phyloP scores from a whole-genome alignment of 2,797 vertebrate genomes.

The Melanotaenia maccullochi region DNA sequence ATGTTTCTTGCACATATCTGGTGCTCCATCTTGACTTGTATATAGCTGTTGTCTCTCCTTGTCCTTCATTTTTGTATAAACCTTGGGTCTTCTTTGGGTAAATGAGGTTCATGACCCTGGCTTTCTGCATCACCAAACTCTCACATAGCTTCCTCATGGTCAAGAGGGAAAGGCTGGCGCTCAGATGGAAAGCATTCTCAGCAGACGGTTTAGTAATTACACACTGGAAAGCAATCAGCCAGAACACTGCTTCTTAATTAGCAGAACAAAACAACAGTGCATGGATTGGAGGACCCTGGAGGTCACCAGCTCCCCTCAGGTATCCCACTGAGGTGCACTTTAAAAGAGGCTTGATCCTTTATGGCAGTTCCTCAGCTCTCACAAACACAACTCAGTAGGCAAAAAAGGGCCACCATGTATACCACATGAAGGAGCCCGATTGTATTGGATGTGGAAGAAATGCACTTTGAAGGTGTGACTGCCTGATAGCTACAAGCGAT shows the following conservation, averaged over 20 bases:
- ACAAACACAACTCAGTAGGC: slow-evolving; percentile 60
- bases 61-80: slow-evolving; percentile 68
- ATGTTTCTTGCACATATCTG: slow-evolving; percentile 36
- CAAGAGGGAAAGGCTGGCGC: slow-evolving; percentile 68
- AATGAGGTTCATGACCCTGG: slow-evolving; percentile 72
- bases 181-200: slow-evolving; percentile 77
- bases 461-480: slow-evolving; percentile 55
- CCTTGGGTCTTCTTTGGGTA: slow-evolving; percentile 67
- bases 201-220: slow-evolving; percentile 85
- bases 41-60: slow-evolving; percentile 24
- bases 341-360: slow-evolving; percentile 53
- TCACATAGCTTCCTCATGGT: slow-evolving; percentile 65
- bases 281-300: slow-evolving; percentile 75
- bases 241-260: slow-evolving; percentile 86
- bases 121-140: slow-evolving; percentile 69
- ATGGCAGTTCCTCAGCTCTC: slow-evolving; percentile 36
- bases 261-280: slow-evolving; percentile 83
- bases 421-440: slow-evolving; percentile 41
- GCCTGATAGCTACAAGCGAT: slow-evolving; percentile 53
- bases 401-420: slow-evolving; percentile 31
- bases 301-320: slow-evolving; percentile 71
- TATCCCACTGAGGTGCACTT: slow-evolving; percentile 61
- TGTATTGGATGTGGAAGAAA: slow-evolving; percentile 56
- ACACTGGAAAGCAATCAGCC: slow-evolving; percentile 86
- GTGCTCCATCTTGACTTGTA: slow-evolving; percentile 23